A percentile compares a stretch with the other conserved stretches of the same genome.
phyloP scores from a whole-genome alignment of 2,113 vertebrate genomes.

The Gnathonemus echidnorhynchus region DNA sequence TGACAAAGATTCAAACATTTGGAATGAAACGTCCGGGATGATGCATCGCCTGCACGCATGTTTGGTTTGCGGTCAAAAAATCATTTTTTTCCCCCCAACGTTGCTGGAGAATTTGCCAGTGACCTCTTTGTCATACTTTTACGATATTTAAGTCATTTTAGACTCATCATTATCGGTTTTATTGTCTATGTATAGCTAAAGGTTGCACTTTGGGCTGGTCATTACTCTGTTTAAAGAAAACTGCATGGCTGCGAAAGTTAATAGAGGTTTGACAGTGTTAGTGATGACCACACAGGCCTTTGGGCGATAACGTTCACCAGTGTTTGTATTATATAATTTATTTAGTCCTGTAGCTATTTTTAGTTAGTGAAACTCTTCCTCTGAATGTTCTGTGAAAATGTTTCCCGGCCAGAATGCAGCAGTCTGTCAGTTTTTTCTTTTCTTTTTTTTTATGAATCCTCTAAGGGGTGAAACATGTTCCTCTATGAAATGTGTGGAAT shows the following conservation, averaged over 20 bases:
- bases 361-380: conserved; percentile 3
- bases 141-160: not conserved
- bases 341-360: not conserved
- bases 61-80: not conserved
- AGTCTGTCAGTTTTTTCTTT: not conserved
- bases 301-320: not conserved
- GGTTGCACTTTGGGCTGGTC: not conserved
- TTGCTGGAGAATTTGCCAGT: not conserved
- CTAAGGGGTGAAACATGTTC: not conserved
- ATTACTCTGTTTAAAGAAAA: not conserved
- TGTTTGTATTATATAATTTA: conserved; percentile 4
- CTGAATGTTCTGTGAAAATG: not conserved
- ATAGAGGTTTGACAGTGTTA: not conserved
- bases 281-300: not conserved
- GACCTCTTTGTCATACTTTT: not conserved
- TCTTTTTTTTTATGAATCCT: not conserved
- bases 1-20: not conserved
- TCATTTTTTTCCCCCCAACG: not conserved
- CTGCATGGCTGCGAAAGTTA: not conserved
- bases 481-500: not conserved
- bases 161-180: not conserved
- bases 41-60: not conserved
- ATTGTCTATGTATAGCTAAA: not conserved
- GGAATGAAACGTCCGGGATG: not conserved
- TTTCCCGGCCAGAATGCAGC: not conserved